A percentile compares a stretch with the other conserved stretches of the same genome.
Evolutionary conservation across 2,888 invertebrate genomes (phyloP).

Genomic region (Spodoptera littoralis): DNA sequence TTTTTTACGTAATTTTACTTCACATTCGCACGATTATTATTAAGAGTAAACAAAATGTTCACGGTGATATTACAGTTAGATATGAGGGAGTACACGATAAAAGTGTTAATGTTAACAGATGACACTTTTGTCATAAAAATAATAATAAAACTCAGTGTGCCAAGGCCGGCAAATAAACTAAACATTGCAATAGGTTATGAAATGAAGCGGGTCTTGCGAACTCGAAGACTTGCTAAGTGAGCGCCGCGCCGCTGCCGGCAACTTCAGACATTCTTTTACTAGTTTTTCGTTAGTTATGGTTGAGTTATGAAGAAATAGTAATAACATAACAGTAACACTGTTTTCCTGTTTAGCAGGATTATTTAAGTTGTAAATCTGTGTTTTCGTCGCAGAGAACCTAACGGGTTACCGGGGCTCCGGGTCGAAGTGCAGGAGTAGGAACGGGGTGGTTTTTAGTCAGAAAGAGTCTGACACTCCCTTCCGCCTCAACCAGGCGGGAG

Average conservation of each 20-base stretch:
- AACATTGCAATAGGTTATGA: conserved; percentile 42
- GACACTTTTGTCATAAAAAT: conserved; percentile 44
- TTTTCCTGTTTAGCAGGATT: too few relatives aligned
- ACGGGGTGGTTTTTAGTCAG: too few relatives aligned
- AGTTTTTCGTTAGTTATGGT: background rate
- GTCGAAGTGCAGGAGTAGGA: too few relatives aligned
- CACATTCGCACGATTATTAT: conserved; percentile 32
- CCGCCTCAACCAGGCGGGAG: too few relatives aligned
- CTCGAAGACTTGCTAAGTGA: conserved; percentile 17
- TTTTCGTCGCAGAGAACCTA: too few relatives aligned
- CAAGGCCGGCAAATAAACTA: conserved; percentile 61
- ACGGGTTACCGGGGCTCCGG: too few relatives aligned
- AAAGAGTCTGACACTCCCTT: too few relatives aligned
- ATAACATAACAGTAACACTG: background rate
- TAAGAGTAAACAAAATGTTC: conserved; percentile 35
- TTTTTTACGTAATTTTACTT: conserved; percentile 39
- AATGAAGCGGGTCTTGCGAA: conserved; percentile 19
- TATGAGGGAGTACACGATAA: conserved; percentile 36
- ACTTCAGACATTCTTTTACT: conserved; percentile 1
- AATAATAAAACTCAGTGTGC: conserved; percentile 50
- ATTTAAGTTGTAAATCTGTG: too few relatives aligned
- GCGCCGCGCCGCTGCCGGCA: background rate
- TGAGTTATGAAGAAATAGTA: conserved; percentile 2
- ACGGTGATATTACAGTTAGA: conserved; percentile 25
- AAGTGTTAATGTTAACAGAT: conserved; percentile 52